Conservation (phyloP, 2,113 vertebrate genomes). For the Brienomyrus brachyistius region DNA sequence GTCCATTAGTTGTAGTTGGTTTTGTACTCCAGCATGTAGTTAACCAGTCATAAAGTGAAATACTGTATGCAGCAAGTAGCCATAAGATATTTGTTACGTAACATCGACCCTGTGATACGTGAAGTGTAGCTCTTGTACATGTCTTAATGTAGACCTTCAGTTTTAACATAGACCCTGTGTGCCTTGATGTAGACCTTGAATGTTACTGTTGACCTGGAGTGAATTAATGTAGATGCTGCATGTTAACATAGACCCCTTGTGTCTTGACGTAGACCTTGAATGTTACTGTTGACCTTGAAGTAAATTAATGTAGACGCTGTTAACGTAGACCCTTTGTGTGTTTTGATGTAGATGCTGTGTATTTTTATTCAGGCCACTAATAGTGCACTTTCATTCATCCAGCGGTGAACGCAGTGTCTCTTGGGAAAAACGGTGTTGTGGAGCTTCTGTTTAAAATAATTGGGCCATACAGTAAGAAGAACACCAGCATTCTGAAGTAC, state of each 20-base stretch:
- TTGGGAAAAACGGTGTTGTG: constrained; percentile 88
- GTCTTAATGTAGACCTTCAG: no score
- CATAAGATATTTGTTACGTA: no score
- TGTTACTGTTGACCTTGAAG: not conserved
- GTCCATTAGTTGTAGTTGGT: no score
- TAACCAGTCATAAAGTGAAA: no score
- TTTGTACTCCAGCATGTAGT: no score
- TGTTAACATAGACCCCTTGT: not conserved
- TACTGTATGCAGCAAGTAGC: no score
- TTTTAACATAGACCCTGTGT: not conserved
- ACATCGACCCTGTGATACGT: no score
- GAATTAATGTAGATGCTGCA: not conserved
- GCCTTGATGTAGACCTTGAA: not conserved
- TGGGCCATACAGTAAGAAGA: constrained; percentile 87
- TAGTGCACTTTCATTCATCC: constrained; percentile 25
- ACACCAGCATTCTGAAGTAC: constrained; percentile 86
- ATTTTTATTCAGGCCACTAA: not conserved
- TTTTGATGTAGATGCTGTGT: not conserved
- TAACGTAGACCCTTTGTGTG: not conserved
- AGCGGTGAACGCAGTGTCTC: constrained; percentile 90
- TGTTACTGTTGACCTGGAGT: not conserved
- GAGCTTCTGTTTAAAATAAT: constrained; percentile 89
- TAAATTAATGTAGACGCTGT: not conserved
- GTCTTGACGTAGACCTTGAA: not conserved
- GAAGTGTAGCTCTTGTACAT: no score